Conservation (phyloP, 2,888 invertebrate genomes). For the Biston betularia region DNA sequence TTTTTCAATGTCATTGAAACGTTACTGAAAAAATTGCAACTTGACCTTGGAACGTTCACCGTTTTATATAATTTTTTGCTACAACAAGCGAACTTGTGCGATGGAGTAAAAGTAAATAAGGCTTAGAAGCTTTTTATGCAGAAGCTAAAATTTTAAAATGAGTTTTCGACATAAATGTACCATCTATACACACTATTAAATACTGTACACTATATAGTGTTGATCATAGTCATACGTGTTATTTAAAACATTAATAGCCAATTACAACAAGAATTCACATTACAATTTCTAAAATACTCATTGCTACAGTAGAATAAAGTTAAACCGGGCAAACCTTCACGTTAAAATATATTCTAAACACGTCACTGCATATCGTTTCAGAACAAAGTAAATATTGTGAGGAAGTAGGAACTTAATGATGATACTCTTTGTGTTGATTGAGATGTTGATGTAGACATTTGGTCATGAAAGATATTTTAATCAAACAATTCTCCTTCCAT, state of each 20-base stretch:
- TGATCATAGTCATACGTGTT: too few relatives aligned
- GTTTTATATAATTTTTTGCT: conserved; percentile 53
- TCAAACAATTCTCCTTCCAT: conserved; percentile 28
- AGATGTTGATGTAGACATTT: conserved; percentile 27
- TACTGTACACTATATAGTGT: too few relatives aligned
- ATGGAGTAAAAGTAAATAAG: conserved; percentile 30
- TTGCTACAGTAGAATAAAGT: not conserved
- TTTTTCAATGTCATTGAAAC: conserved; percentile 70
- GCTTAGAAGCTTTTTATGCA: conserved; percentile 33
- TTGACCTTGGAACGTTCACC: conserved; percentile 68
- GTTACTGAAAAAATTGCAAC: conserved; percentile 57
- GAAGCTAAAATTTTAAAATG: conserved; percentile 17
- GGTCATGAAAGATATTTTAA: conserved; percentile 24
- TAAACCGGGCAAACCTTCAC: conserved; percentile 3
- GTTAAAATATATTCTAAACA: conserved; percentile 25
- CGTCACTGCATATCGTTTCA: conserved; percentile 36
- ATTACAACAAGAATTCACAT: too few relatives aligned
- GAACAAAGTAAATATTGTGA: conserved; percentile 43
- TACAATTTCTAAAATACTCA: not conserved
- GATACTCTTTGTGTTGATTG: conserved; percentile 35
- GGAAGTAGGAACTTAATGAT: conserved; percentile 45
- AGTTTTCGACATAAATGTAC: too few relatives aligned
- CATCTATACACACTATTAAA: too few relatives aligned
- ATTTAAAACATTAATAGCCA: too few relatives aligned
- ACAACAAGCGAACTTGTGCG: conserved; percentile 28